These are phyloP conservation scores for Danaus chrysippus DNA, from an alignment of 2,888 invertebrate genomes.

Conservation along the genomic window DNA sequence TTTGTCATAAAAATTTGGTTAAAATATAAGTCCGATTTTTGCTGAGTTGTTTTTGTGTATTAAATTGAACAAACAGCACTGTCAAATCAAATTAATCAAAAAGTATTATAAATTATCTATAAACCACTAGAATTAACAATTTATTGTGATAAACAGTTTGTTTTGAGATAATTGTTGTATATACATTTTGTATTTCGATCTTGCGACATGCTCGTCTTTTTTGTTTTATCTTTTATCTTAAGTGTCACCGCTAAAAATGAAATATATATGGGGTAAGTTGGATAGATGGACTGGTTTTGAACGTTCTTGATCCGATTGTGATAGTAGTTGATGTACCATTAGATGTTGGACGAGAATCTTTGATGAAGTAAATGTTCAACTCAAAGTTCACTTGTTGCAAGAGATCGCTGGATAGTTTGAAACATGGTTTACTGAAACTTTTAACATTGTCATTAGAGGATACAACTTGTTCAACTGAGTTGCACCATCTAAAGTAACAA, in stretches of 20 bases:
- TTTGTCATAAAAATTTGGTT: too few species aligned
- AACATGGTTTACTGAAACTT: background rate
- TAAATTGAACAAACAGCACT: too few species aligned
- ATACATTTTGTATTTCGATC: too few species aligned
- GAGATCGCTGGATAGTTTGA: background rate
- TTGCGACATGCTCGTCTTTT: background rate
- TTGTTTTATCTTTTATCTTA: background rate
- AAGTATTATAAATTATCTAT: too few species aligned
- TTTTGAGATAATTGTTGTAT: too few species aligned
- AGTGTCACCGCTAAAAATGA: slow-evolving; percentile 13
- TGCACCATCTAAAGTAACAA: too few species aligned
- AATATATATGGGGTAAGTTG: slow-evolving; percentile 13
- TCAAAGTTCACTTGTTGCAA: background rate
- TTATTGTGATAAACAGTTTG: too few species aligned
- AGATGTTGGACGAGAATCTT: background rate
- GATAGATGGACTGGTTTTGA: background rate
- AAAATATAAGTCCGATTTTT: too few species aligned
- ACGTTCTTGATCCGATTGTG: background rate
- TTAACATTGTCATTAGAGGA: slow-evolving; percentile 1
- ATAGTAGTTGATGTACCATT: too few species aligned
- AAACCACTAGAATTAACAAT: too few species aligned
- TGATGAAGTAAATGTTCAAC: background rate
- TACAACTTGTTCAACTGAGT: background rate
- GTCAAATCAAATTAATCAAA: too few species aligned
- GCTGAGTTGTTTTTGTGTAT: too few species aligned